Evolutionary conservation across 2,888 invertebrate genomes (phyloP), one percentile per base, ranked within the genome.

Genomic region (Acanthosepion pharaonis): DNA sequence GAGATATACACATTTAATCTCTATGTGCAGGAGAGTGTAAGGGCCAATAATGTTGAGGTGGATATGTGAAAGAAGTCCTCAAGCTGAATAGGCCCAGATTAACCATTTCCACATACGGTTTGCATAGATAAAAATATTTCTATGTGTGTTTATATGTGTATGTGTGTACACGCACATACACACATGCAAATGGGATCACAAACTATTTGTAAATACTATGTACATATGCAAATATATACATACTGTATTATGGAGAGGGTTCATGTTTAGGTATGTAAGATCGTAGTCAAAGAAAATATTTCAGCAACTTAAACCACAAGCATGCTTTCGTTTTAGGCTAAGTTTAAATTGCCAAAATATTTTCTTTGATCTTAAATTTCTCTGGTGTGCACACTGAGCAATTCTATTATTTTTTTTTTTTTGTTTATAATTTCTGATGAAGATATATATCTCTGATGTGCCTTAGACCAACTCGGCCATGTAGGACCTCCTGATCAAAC

Each of bases 211-310:
- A 78, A 78, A 78, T n/a, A n/a, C 11, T 33, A n/a, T 78, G n/a
- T 78, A 78, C 78, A 78, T 78, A 78, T 15, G n/a, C 78, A 78
- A 78, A n/a, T 78, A 78, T 78, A 78, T 78, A 78, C 78, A 78
- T 78, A 78, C 15, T n/a, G 78, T n/a, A 78, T 78, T n/a, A 78
- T n/a, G 11, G n/a, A 33, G 11, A n/a, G n/a, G 11, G n/a, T 78
- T 78, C 23, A n/a, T n/a, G n/a, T n/a, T n/a, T n/a, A 6, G 8
- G n/a, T n/a, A 23, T 23, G 23, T 51, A 51, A 42, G 42, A 42
- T 42, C 42, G 42, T 42, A 42, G 42, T 42, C 42, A 42, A 42
- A 42, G 42, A 42, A 42, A 42, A 42, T 42, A 42, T 42, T 42
- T 42, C 42, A 2, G 42, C 42, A 42, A 42, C 42, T 42, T 42